phyloP scores from a whole-genome alignment of 2,888 invertebrate genomes.

The Xestia ashworthii region DNA sequence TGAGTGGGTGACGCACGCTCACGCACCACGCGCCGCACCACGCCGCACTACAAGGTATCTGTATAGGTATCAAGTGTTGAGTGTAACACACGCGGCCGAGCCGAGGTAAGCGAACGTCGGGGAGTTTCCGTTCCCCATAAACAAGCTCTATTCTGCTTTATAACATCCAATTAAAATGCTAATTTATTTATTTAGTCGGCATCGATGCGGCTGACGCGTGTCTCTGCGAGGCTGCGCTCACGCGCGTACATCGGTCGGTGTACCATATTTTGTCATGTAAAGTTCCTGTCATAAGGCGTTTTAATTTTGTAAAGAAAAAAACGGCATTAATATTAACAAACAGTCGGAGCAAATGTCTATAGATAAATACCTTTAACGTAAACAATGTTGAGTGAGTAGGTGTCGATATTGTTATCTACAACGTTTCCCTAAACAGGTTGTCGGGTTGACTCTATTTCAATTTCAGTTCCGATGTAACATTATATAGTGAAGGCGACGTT shows the following conservation, averaged over 20 bases:
- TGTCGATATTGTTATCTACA: neutral
- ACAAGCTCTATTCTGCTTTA: slow-evolving; percentile 38
- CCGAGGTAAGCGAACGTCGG: neutral
- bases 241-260: neutral
- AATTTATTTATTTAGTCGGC: slow-evolving; percentile 41
- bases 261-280: slow-evolving; percentile 18
- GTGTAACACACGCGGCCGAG: slow-evolving; percentile 13
- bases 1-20: neutral
- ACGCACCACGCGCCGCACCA: neutral
- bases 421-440: neutral
- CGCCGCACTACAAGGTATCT: slow-evolving; percentile 7
- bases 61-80: slow-evolving; percentile 26
- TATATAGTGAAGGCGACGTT: neutral
- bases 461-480: slow-evolving; percentile 2
- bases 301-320: neutral
- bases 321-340: neutral
- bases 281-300: slow-evolving; percentile 1
- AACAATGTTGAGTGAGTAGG: neutral
- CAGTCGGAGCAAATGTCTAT: neutral
- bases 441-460: neutral
- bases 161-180: slow-evolving; percentile 50
- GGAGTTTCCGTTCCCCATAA: slow-evolving; percentile 25
- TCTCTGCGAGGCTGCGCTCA: neutral
- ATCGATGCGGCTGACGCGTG: slow-evolving; percentile 8
- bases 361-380: neutral